Evolutionary conservation across 1,140 invertebrate genomes (phyloP).

Genomic region (Brachionus asplanchnoidis): DNA sequence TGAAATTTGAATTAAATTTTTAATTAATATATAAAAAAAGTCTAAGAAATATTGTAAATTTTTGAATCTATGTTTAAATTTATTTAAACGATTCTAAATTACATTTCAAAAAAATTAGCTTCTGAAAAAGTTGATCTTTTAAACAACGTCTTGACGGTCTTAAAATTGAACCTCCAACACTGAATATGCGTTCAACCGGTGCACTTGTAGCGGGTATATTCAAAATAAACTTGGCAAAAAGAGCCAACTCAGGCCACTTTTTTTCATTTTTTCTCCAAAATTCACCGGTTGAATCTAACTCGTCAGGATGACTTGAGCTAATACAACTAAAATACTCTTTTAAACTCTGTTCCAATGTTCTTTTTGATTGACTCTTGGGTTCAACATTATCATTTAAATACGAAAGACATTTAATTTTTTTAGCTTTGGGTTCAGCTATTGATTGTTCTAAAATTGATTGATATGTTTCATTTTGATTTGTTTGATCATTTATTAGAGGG

Average conservation of each 20-base stretch:
- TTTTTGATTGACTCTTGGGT: not conserved
- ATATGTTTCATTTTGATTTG: not conserved
- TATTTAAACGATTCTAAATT: not conserved
- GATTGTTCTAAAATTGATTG: not conserved
- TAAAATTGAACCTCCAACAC: not conserved
- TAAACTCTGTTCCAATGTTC: not conserved
- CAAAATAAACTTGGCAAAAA: not conserved
- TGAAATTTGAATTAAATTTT: not conserved
- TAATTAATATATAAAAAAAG: not conserved
- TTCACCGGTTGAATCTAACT: too few relatives aligned
- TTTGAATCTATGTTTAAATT: not conserved
- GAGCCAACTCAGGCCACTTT: too few relatives aligned
- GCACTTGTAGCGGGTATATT: not conserved
- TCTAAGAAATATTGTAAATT: not conserved
- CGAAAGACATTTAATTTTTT: not conserved
- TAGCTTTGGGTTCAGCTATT: not conserved
- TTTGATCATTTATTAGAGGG: not conserved
- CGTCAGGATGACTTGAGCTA: too few relatives aligned
- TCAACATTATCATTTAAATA: not conserved
- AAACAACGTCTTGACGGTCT: not conserved
- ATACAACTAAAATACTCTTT: not conserved
- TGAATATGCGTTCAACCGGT: not conserved
- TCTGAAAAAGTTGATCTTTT: not conserved
- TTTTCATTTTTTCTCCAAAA: too few relatives aligned
- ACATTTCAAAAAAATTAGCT: not conserved